These are phyloP conservation scores for Cercocebus atys DNA, from an alignment of 2,113 vertebrate species.

Conservation along the genomic window DNA sequence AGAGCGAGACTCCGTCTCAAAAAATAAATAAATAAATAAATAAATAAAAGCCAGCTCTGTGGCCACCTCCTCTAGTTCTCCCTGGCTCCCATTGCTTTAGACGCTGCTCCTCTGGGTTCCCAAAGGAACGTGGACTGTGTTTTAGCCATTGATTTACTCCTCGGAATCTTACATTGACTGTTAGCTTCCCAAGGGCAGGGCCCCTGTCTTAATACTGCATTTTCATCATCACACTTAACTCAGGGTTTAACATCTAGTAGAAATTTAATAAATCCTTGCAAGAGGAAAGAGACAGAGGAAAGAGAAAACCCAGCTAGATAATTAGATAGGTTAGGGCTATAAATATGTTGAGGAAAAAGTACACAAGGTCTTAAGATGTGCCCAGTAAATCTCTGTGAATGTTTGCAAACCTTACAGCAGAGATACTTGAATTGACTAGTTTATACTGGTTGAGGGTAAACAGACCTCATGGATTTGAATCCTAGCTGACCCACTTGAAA, in stretches of 20 bases:
- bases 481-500: not conserved
- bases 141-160: not conserved
- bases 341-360: not conserved
- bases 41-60: not conserved
- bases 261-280: conserved; percentile 23
- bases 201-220: not conserved
- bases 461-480: not conserved
- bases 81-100: not conserved
- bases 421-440: not conserved
- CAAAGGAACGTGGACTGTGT: not conserved
- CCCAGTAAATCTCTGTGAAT: not conserved
- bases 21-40: no score
- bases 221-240: not conserved
- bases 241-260: conserved; percentile 14
- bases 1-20: no score
- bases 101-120: not conserved
- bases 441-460: not conserved
- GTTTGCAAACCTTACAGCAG: not conserved
- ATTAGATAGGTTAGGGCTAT: not conserved
- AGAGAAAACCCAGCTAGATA: not conserved
- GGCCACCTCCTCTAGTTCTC: not conserved
- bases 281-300: not conserved
- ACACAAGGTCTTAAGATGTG: not conserved
- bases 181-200: not conserved
- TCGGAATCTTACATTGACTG: not conserved